Evolutionary conservation across 2,113 vertebrate species (phyloP).

Genomic region (Sorex araneus): DNA sequence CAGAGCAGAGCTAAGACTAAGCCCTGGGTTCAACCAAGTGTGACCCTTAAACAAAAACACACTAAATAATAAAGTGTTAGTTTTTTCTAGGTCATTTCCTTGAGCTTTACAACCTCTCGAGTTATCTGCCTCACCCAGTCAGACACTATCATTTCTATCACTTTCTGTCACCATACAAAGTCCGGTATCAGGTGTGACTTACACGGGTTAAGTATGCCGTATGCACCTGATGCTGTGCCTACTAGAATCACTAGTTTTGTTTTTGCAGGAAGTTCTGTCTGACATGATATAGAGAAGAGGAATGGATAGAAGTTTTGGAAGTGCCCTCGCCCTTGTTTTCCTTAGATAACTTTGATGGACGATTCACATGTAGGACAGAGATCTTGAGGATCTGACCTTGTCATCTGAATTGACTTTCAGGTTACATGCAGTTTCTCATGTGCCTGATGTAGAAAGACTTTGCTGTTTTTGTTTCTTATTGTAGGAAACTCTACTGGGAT

Average conservation of each 20-base stretch:
- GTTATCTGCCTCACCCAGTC: too few relatives aligned
- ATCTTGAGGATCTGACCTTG: neutral
- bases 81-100: too few relatives aligned
- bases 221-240: neutral
- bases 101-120: too few relatives aligned
- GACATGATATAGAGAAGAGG: slow-evolving; percentile 6
- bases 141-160: too few relatives aligned
- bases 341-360: neutral
- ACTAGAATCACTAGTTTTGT: neutral
- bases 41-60: too few relatives aligned
- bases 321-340: neutral
- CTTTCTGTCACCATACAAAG: too few relatives aligned
- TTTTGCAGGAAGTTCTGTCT: slow-evolving; percentile 1
- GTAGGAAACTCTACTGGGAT: neutral
- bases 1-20: too few relatives aligned
- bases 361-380: neutral
- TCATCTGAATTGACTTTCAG: neutral
- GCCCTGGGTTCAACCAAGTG: too few relatives aligned
- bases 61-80: too few relatives aligned
- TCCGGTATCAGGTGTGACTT: neutral
- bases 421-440: neutral
- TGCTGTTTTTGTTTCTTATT: neutral
- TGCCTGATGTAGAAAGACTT: neutral
- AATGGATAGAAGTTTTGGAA: neutral
- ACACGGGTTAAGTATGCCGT: neutral